Conservation (phyloP, 2,797 vertebrate genomes). For the Macrochelys suwanniensis region DNA sequence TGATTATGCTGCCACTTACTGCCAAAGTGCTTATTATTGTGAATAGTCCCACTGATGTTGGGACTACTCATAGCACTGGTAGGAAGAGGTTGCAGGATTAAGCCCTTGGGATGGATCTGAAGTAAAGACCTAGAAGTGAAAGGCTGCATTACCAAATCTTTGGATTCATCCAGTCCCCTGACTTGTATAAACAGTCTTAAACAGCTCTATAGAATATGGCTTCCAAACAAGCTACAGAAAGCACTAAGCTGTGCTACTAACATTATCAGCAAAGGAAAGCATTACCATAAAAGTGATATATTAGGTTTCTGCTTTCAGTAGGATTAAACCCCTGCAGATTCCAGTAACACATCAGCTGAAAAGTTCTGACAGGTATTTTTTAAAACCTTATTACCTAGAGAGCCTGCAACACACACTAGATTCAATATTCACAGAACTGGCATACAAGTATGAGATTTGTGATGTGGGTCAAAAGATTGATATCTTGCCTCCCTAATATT, state of each 20-base stretch:
- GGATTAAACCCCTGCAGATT: neutral
- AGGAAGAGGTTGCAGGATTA: constrained; percentile 4
- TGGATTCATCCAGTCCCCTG: neutral
- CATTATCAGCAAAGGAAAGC: neutral
- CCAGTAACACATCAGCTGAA: neutral
- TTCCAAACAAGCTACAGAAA: neutral
- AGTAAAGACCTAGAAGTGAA: constrained; percentile 12
- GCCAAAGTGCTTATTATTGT: neutral
- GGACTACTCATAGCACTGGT: constrained; percentile 5
- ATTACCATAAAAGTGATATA: neutral
- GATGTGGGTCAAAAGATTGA: neutral
- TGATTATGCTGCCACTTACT: neutral
- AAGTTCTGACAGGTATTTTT: neutral
- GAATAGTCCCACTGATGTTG: neutral
- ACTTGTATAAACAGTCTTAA: neutral
- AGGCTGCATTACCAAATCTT: neutral
- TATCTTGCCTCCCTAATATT: neutral
- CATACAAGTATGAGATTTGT: neutral
- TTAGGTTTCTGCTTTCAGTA: neutral
- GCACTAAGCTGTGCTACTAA: neutral
- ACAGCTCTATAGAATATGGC: neutral
- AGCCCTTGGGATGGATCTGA: neutral
- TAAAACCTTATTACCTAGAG: neutral
- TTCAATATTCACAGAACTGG: neutral
- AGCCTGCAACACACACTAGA: neutral